A percentile compares a stretch with the other conserved stretches of the same genome.
Conservation (phyloP, 2,113 vertebrate genomes). For the Semicossyphus pulcher region DNA sequence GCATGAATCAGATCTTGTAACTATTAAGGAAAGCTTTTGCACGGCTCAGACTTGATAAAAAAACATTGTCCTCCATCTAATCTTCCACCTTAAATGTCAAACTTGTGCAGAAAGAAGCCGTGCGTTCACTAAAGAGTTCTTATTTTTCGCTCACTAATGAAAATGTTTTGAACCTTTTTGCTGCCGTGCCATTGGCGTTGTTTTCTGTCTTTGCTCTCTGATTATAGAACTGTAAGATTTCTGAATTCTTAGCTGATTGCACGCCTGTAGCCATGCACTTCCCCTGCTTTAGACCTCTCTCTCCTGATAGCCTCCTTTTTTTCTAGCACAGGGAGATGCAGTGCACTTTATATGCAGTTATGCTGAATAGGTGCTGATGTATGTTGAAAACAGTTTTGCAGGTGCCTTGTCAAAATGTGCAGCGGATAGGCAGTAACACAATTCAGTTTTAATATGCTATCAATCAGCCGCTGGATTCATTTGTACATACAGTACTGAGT, state of each 20-base stretch:
- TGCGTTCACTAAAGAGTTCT: slow-evolving; percentile 61
- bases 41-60: slow-evolving; percentile 50
- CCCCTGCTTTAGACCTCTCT: slow-evolving; percentile 70
- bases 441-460: slow-evolving; percentile 74
- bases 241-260: slow-evolving; percentile 82
- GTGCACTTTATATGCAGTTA: slow-evolving; percentile 69
- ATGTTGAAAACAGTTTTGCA: slow-evolving; percentile 70
- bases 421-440: slow-evolving; percentile 61
- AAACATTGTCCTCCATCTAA: slow-evolving; percentile 51
- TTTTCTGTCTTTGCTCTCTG: slow-evolving; percentile 72
- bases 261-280: slow-evolving; percentile 79
- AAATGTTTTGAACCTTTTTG: slow-evolving; percentile 73
- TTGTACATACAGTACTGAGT: slow-evolving; percentile 63
- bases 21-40: slow-evolving; percentile 28
- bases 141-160: slow-evolving; percentile 76
- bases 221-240: slow-evolving; percentile 76
- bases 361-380: slow-evolving; percentile 79
- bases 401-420: slow-evolving; percentile 74
- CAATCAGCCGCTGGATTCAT: slow-evolving; percentile 63
- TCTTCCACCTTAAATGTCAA: slow-evolving; percentile 60
- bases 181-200: slow-evolving; percentile 68
- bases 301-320: slow-evolving; percentile 66
- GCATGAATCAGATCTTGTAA: slow-evolving; percentile 42
- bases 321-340: slow-evolving; percentile 55
- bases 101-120: slow-evolving; percentile 71